phyloP scores from a whole-genome alignment of 2,888 invertebrate genomes.

The Platerodrilus igneus region DNA sequence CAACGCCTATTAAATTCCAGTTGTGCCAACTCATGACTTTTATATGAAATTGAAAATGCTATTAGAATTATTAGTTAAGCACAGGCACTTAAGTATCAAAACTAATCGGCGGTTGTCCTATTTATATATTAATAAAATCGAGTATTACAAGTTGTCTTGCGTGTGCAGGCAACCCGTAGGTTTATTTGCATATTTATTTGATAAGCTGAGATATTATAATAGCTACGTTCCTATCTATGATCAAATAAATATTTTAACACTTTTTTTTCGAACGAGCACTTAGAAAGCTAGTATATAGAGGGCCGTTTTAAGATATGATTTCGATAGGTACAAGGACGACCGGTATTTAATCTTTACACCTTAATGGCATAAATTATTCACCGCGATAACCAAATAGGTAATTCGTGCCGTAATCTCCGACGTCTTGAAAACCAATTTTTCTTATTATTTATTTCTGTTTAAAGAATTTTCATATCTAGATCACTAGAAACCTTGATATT shows the following conservation, averaged over 20 bases:
- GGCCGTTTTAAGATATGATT: slow-evolving; percentile 44
- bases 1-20: slow-evolving; percentile 23
- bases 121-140: slow-evolving; percentile 27
- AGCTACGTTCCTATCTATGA: slow-evolving; percentile 38
- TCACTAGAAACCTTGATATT: no score
- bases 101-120: no score
- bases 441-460: slow-evolving; percentile 30
- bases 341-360: slow-evolving; percentile 46
- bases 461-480: no score
- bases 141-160: slow-evolving; percentile 40
- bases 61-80: no score
- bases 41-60: slow-evolving; percentile 18
- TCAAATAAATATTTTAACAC: slow-evolving; percentile 42
- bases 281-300: slow-evolving; percentile 35
- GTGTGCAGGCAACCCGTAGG: slow-evolving; percentile 33
- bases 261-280: slow-evolving; percentile 29
- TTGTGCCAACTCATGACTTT: slow-evolving; percentile 20
- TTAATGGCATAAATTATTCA: slow-evolving; percentile 47
- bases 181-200: slow-evolving; percentile 42
- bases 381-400: slow-evolving; percentile 45
- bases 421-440: slow-evolving; percentile 23
- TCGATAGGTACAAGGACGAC: slow-evolving; percentile 45
- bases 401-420: slow-evolving; percentile 45
- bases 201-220: slow-evolving; percentile 43
- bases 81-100: no score